These are phyloP conservation scores for Apeira syringaria DNA, from an alignment of 2,888 invertebrate genomes.

Conservation along the genomic window DNA sequence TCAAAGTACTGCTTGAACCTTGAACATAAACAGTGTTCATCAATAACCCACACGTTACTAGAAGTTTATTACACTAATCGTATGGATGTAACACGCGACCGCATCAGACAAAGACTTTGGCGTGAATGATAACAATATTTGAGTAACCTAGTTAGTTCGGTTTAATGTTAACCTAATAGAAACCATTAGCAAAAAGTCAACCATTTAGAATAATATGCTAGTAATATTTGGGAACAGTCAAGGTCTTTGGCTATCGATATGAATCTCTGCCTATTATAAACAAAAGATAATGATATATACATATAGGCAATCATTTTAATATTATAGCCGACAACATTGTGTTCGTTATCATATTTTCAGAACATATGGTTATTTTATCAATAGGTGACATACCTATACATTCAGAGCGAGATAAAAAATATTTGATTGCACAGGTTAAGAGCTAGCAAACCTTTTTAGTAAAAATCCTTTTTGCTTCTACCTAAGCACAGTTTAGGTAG, in stretches of 20 bases:
- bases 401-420: too few species aligned
- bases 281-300: not conserved
- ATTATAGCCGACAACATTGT: not conserved
- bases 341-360: too few species aligned
- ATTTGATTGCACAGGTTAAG: too few species aligned
- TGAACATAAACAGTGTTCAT: constrained; percentile 11
- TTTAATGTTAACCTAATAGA: constrained; percentile 1
- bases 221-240: not conserved
- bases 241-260: constrained; percentile 1
- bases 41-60: not conserved
- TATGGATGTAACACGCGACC: constrained; percentile 19
- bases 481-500: too few species aligned
- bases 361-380: too few species aligned
- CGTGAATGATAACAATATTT: constrained; percentile 23
- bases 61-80: not conserved
- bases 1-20: constrained; percentile 28
- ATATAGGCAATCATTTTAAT: not conserved
- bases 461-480: too few species aligned
- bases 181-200: constrained; percentile 6
- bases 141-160: not conserved
- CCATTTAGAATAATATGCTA: not conserved
- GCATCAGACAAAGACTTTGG: constrained; percentile 20
- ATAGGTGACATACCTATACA: too few species aligned
- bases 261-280: not conserved
- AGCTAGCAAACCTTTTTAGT: too few species aligned